Evolutionary conservation across 1,140 invertebrate species (phyloP).

Genomic region (Calliphora vicina): DNA sequence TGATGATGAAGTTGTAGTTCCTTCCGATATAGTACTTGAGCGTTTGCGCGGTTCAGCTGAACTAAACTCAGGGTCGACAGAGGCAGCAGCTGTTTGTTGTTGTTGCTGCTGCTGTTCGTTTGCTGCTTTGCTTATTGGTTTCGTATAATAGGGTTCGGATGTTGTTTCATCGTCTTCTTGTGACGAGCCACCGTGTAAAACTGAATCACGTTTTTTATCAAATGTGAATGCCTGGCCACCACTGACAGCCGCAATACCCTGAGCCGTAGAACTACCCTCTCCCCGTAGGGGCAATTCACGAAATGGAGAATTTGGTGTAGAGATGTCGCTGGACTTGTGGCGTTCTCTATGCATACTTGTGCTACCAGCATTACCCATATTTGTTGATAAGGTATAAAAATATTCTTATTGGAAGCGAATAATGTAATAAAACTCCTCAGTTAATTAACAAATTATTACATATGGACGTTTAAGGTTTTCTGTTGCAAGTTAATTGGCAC

Average conservation of each 20-base stretch:
- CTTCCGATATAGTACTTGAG: slow-evolving; percentile 76
- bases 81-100: neutral
- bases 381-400: neutral
- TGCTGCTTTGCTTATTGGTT: slow-evolving; percentile 65
- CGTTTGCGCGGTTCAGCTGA: slow-evolving; percentile 68
- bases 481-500: slow-evolving; percentile 2
- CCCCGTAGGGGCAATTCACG: slow-evolving; percentile 40
- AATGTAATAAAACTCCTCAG: neutral
- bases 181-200: slow-evolving; percentile 61
- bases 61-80: slow-evolving; percentile 40
- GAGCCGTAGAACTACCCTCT: slow-evolving; percentile 43
- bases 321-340: slow-evolving; percentile 59
- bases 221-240: slow-evolving; percentile 86
- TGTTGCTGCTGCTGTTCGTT: slow-evolving; percentile 8
- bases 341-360: slow-evolving; percentile 59
- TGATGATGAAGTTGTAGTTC: slow-evolving; percentile 63
- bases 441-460: neutral
- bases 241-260: slow-evolving; percentile 26
- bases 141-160: slow-evolving; percentile 72
- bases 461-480: neutral
- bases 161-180: slow-evolving; percentile 72
- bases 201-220: slow-evolving; percentile 73
- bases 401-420: neutral
- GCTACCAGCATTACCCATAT: slow-evolving; percentile 61
- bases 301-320: slow-evolving; percentile 60